Evolutionary conservation across 1,140 invertebrate species (phyloP), one percentile per base, ranked within the genome.

Genomic region (Cryptotermes secundus): DNA sequence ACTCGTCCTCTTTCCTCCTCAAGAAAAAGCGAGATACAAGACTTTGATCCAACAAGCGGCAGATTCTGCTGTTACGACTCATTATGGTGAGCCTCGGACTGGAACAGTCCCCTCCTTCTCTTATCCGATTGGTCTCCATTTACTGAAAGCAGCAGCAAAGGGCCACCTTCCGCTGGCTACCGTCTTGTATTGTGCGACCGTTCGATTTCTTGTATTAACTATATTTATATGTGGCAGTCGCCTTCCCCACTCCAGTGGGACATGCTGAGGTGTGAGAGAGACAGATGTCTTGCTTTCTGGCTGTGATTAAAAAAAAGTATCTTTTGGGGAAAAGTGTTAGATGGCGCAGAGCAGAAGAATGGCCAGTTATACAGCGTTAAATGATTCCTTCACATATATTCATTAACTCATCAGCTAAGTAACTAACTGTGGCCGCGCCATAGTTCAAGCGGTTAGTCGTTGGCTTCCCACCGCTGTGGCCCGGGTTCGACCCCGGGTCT

Each of bases 101-200:
- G 59, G 59, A 72, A 72, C 59, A 72, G 31, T 72, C 59, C 59
- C 59, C 59, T 72, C 59, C 59, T 72, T 72, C 59, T 72, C 7
- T n/a, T 72, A 72, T 72, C 59, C 59, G 59, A 72, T 72, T 72
- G 59, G 59, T 72, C n/a, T 72, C 26, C 59, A 72, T 72, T 72
- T 72, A 72, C 45, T 49, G 45, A 49, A 49, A 19, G 45, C 45
- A 19, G 16, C n/a, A 31, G 59, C 26, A 72, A 72, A 72, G 59
- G 53, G 59, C 59, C 59, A 72, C 59, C 59, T 72, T 72, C 59
- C 6, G n/a, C n/a, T 10, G 26, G 59, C 59, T 72, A 72, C 59
- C 59, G 59, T 31, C 26, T 72, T 72, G 59, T 72, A 72, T n/a
- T 72, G 59, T 72, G 26, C n/a, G 26, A 31, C 31, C 59, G 59